These are phyloP conservation scores for Pangasius krempfi DNA, from an alignment of 2,797 vertebrate species.

Conservation along the genomic window DNA sequence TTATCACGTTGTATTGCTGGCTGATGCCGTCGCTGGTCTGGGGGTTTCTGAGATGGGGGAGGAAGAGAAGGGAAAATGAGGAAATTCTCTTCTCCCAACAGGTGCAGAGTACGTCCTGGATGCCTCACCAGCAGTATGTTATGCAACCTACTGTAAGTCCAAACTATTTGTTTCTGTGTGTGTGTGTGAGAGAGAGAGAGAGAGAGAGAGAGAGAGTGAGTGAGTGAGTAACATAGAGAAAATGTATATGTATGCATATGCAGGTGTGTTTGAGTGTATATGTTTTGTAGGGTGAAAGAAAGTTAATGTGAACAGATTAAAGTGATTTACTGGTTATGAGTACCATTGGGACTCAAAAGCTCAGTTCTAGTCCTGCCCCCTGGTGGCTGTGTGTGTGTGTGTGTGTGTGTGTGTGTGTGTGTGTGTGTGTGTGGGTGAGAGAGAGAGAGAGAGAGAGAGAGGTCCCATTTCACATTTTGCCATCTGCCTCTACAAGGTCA, in stretches of 20 bases:
- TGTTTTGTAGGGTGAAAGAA: constrained; percentile 16
- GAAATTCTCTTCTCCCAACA: constrained; percentile 69
- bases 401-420: neutral
- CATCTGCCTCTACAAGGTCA: neutral
- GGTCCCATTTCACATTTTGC: neutral
- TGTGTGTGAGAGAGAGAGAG: constrained; percentile 14
- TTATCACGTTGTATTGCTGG: constrained; percentile 71
- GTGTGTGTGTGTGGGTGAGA: neutral
- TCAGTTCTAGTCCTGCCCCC: constrained; percentile 27
- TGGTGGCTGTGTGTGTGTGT: constrained; percentile 32
- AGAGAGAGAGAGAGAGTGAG: neutral
- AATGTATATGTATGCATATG: constrained; percentile 6
- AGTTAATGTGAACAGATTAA: neutral
- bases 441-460: neutral
- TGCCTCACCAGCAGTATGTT: constrained; percentile 99
- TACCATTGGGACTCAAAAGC: neutral
- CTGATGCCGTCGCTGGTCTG: constrained; percentile 64
- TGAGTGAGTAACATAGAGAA: neutral
- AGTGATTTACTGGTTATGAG: constrained; percentile 28
- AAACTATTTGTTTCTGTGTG: constrained; percentile 41
- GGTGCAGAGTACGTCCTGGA: constrained; percentile 99
- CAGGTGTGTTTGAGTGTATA: constrained; percentile 13
- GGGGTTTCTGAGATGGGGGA: constrained; percentile 37
- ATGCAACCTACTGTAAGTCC: constrained; percentile 99
- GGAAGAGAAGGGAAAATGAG: constrained; percentile 53